A percentile compares a stretch with the other conserved stretches of the same genome.
phyloP scores from a whole-genome alignment of 2,113 vertebrate genomes.

The Thamnophis sirtalis region DNA sequence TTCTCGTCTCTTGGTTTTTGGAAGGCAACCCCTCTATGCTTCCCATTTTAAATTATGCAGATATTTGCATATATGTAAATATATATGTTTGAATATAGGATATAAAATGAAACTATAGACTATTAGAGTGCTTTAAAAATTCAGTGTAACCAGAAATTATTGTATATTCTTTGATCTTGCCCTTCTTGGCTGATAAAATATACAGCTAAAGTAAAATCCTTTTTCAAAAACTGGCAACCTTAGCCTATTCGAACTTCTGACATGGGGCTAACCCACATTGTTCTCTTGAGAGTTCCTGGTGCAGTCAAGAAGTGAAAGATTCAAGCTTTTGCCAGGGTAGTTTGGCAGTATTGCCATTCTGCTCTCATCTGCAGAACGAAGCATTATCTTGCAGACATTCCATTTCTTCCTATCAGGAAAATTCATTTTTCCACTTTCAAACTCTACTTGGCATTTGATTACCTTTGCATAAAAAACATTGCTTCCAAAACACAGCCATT shows the following conservation, averaged over 20 bases:
- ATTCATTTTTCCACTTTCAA: not conserved
- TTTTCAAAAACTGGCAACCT: not conserved
- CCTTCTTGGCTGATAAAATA: not conserved
- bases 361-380: not conserved
- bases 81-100: constrained; percentile 28
- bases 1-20: not conserved
- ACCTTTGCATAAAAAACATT: constrained; percentile 13
- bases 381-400: not conserved
- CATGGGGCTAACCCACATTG: constrained; percentile 11
- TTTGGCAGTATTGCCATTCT: not conserved
- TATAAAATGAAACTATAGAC: constrained; percentile 44
- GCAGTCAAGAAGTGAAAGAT: not conserved
- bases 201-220: not conserved
- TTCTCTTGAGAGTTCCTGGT: constrained; percentile 1
- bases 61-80: constrained; percentile 28
- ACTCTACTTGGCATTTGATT: not conserved
- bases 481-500: constrained; percentile 3
- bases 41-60: constrained; percentile 44
- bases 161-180: not conserved
- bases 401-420: constrained; percentile 6
- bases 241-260: constrained; percentile 11
- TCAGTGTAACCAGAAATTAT: not conserved
- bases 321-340: not conserved
- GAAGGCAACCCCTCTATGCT: constrained; percentile 41
- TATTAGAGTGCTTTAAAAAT: constrained; percentile 28